phyloP scores from a whole-genome alignment of 2,113 vertebrate genomes.

The Leptobrachium leishanense region DNA sequence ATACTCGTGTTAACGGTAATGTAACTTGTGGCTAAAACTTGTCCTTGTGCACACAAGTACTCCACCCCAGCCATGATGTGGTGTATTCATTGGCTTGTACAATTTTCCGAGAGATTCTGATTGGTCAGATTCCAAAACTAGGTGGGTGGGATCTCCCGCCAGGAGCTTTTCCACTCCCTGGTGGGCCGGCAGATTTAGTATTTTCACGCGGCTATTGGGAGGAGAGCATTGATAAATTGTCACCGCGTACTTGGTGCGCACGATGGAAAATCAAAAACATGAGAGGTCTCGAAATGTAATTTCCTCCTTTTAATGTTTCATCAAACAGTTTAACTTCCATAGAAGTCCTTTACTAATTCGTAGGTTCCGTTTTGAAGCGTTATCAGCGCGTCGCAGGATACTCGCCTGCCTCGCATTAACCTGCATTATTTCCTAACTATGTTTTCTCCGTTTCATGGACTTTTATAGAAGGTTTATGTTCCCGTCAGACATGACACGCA shows the following conservation, averaged over 20 bases:
- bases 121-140: conserved; percentile 70
- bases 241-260: too few species aligned
- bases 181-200: too few species aligned
- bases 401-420: not conserved
- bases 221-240: too few species aligned
- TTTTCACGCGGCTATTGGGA: too few species aligned
- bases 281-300: too few species aligned
- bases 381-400: not conserved
- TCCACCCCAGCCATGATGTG: conserved; percentile 71
- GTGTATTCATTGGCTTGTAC: conserved; percentile 71
- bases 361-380: not conserved
- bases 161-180: too few species aligned
- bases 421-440: not conserved
- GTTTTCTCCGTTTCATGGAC: not conserved
- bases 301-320: not conserved
- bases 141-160: not conserved
- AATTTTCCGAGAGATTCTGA: conserved; percentile 80
- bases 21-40: conserved; percentile 72
- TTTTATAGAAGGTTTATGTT: not conserved
- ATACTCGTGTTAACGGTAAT: conserved; percentile 96
- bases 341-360: not conserved
- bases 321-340: not conserved
- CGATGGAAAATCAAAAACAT: too few species aligned
- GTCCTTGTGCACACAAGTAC: conserved; percentile 67
- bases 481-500: not conserved